These are phyloP conservation scores for Corydoras maculifer DNA, from an alignment of 2,113 vertebrate species.

Conservation along the genomic window DNA sequence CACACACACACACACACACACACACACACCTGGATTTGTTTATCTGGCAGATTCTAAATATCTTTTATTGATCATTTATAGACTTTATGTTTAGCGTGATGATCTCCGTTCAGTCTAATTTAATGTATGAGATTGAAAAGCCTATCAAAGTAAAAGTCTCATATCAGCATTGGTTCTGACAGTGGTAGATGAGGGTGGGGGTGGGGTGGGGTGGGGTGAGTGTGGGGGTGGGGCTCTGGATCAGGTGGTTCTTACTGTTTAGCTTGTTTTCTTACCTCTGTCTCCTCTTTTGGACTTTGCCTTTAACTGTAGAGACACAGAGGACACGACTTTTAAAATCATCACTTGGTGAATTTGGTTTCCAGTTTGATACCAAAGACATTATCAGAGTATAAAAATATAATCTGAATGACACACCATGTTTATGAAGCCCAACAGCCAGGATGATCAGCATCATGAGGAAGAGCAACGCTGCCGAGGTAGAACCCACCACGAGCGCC, in stretches of 20 bases:
- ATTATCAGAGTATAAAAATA: constrained; percentile 5
- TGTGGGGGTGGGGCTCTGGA: no score
- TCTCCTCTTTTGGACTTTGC: constrained; percentile 45
- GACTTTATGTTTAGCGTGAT: no score
- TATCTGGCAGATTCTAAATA: no score
- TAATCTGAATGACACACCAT: constrained; percentile 1
- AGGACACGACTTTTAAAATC: background rate
- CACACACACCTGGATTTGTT: background rate
- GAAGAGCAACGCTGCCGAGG: constrained; percentile 56
- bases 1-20: background rate
- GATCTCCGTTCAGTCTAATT: no score
- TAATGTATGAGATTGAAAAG: no score
- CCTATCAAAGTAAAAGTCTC: no score
- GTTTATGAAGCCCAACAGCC: constrained; percentile 38
- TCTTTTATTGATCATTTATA: no score
- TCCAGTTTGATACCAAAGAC: constrained; percentile 8
- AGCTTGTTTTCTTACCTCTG: constrained; percentile 52
- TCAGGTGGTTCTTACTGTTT: no score
- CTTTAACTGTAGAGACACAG: constrained; percentile 49
- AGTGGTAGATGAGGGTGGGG: no score
- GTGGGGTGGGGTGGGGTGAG: no score
- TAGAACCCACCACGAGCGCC: constrained; percentile 58
- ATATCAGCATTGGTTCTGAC: no score
- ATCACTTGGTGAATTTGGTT: background rate
- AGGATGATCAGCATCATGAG: constrained; percentile 45